A percentile compares a stretch with the other conserved stretches of the same genome.
phyloP scores from a whole-genome alignment of 2,888 invertebrate genomes.

The Cartodere bifasciata region DNA sequence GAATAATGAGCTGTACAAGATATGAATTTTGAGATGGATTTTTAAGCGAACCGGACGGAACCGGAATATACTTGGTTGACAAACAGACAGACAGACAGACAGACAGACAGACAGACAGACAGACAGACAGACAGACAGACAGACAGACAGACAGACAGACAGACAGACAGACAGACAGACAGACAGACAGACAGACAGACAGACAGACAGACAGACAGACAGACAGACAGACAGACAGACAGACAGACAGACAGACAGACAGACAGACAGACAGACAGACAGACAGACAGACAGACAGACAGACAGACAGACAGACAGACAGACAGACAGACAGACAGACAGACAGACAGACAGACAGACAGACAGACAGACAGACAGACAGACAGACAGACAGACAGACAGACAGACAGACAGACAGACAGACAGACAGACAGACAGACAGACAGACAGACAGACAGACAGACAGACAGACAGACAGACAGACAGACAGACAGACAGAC shows the following conservation, averaged over 20 bases:
- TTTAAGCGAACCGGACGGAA: too few species aligned
- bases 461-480: background rate
- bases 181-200: constrained; percentile 5
- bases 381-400: constrained; percentile 1
- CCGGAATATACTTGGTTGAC: too few species aligned
- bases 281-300: constrained; percentile 5
- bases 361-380: constrained; percentile 5
- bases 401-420: background rate
- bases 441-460: background rate
- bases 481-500: background rate
- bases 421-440: background rate
- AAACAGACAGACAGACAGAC: constrained; percentile 5
- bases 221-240: constrained; percentile 5
- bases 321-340: constrained; percentile 5
- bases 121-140: constrained; percentile 5
- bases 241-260: constrained; percentile 5
- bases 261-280: constrained; percentile 5
- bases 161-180: constrained; percentile 5
- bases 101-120: constrained; percentile 5
- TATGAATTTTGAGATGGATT: too few species aligned
- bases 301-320: constrained; percentile 5
- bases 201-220: constrained; percentile 5
- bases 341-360: constrained; percentile 5
- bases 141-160: constrained; percentile 5
- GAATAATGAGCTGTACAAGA: too few species aligned